phyloP scores from a whole-genome alignment of 2,797 vertebrate species.

The Crenuchus spilurus region DNA sequence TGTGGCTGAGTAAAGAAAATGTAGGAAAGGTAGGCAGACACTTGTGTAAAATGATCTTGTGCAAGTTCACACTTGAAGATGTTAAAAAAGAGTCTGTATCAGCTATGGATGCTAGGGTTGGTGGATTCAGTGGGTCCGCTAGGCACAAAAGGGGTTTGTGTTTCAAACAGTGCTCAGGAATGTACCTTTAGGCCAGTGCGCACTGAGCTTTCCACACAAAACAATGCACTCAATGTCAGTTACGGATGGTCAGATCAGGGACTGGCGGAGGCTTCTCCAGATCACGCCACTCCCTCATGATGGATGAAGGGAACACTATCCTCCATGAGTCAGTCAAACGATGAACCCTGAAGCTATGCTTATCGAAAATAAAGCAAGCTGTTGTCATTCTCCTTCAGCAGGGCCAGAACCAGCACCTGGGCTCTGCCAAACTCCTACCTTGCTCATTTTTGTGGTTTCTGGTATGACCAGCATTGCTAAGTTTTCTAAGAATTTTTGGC shows the following conservation, averaged over 20 bases:
- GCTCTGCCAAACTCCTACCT: neutral
- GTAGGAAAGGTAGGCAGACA: conserved; percentile 2
- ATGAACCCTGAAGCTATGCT: conserved; percentile 68
- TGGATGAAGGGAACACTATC: conserved; percentile 90
- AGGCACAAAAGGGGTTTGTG: conserved; percentile 87
- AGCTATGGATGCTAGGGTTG: conserved; percentile 67
- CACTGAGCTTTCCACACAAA: conserved; percentile 77
- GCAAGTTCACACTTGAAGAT: conserved; percentile 81
- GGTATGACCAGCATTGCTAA: neutral
- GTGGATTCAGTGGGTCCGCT: conserved; percentile 46
- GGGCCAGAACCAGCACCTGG: neutral
- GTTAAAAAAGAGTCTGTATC: conserved; percentile 58
- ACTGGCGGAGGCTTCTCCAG: conserved; percentile 77
- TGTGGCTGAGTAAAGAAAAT: conserved; percentile 36
- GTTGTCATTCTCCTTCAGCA: conserved; percentile 10
- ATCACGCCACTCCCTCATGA: conserved; percentile 83
- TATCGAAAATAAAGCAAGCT: conserved; percentile 68
- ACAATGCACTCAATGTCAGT: conserved; percentile 89
- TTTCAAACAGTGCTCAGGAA: conserved; percentile 85
- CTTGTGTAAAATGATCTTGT: conserved; percentile 79
- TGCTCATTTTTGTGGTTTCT: neutral
- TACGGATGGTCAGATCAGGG: conserved; percentile 83
- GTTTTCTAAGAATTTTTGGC: neutral
- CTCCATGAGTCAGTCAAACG: conserved; percentile 78
- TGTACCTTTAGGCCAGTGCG: conserved; percentile 87